Percentiles rank a stretch among this genome's conserved stretches.
Evolutionary conservation across 2,888 invertebrate species (phyloP).

Genomic region (Cosmia pyralina): DNA sequence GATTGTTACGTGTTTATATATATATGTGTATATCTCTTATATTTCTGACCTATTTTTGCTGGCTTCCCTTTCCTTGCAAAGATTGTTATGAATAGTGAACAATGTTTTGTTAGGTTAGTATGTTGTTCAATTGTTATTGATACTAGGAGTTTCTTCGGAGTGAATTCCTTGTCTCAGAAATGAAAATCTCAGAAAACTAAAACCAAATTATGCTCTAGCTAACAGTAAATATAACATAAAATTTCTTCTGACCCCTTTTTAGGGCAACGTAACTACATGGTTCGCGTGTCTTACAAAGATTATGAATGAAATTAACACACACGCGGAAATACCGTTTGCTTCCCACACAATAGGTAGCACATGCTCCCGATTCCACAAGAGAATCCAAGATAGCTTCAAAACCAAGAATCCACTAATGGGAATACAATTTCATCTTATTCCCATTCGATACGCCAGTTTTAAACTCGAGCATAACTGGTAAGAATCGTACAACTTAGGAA

Average conservation of each 20-base stretch:
- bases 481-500: constrained; percentile 44
- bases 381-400: constrained; percentile 27
- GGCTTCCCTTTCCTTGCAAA: constrained; percentile 25
- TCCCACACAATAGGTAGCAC: constrained; percentile 15
- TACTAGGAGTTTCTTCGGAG: neutral
- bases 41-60: constrained; percentile 41
- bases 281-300: constrained; percentile 36
- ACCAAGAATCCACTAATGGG: constrained; percentile 48
- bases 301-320: constrained; percentile 52
- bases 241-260: neutral
- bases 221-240: no score
- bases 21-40: constrained; percentile 29
- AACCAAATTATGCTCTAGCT: no score
- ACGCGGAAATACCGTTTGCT: constrained; percentile 27
- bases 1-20: constrained; percentile 31
- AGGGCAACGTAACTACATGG: constrained; percentile 8
- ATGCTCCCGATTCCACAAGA: constrained; percentile 5
- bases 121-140: constrained; percentile 8
- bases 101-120: constrained; percentile 6
- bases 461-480: constrained; percentile 41
- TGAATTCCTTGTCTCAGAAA: neutral
- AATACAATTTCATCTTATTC: constrained; percentile 58
- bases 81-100: constrained; percentile 16
- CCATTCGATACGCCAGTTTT: constrained; percentile 48
- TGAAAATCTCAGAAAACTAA: no score